Conservation (phyloP, 2,888 invertebrate genomes). For the Nomada ferruginata region DNA sequence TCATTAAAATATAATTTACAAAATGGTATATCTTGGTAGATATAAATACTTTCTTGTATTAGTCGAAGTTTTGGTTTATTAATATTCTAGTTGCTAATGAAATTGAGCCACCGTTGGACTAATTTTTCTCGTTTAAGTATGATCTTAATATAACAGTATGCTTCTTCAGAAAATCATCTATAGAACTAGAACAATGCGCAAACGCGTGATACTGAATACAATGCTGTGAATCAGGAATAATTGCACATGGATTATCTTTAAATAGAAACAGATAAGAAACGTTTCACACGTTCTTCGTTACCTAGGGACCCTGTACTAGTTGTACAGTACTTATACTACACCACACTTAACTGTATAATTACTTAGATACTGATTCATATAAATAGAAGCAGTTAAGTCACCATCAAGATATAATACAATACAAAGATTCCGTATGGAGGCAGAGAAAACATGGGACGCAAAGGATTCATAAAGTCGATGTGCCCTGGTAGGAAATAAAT, state of each 20-base stretch:
- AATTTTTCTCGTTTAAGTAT: neutral
- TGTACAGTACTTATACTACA: no score
- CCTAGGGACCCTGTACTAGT: no score
- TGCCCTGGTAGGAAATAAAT: conserved; percentile 11
- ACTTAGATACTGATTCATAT: no score
- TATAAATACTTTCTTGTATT: neutral
- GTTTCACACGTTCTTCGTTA: no score
- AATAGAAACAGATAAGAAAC: neutral
- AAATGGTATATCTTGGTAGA: neutral
- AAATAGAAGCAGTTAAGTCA: no score
- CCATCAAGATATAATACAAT: no score
- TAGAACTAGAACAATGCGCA: neutral
- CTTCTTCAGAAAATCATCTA: neutral
- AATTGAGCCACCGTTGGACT: neutral
- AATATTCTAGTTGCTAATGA: neutral
- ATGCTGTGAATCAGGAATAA: neutral
- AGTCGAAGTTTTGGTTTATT: neutral
- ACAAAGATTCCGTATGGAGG: neutral
- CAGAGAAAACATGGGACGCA: neutral
- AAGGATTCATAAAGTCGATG: neutral
- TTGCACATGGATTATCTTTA: no score
- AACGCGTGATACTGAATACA: neutral
- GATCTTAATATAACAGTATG: neutral
- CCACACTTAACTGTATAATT: no score
- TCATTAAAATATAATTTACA: conserved; percentile 21